These are phyloP conservation scores for Hydrotaea cyrtoneurina DNA, from an alignment of 2,888 invertebrate species.

Conservation along the genomic window DNA sequence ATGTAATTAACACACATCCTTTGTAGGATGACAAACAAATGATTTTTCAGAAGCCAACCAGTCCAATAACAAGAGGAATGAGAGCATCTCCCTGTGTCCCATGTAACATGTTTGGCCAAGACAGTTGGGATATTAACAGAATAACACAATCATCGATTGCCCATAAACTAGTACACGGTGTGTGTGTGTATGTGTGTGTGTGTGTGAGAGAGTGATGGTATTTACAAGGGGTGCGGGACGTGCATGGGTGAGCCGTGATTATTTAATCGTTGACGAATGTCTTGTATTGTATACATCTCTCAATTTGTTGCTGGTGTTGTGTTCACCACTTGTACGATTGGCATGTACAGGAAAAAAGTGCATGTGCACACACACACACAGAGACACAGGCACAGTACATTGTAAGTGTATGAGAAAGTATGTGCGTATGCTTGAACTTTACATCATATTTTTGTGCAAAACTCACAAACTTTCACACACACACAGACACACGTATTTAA, in stretches of 20 bases:
- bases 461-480: constrained; percentile 29
- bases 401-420: not conserved
- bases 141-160: not conserved
- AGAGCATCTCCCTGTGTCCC: not conserved
- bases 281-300: constrained; percentile 34
- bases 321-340: constrained; percentile 66
- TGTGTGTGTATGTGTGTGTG: not conserved
- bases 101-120: not conserved
- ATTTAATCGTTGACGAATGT: constrained; percentile 48
- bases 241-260: no score
- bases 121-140: not conserved
- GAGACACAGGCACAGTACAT: constrained; percentile 15
- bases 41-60: not conserved
- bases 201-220: constrained; percentile 49
- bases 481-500: not conserved
- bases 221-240: no score
- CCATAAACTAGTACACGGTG: not conserved
- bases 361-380: constrained; percentile 45
- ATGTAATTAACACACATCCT: not conserved
- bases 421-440: constrained; percentile 46
- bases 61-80: not conserved
- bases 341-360: constrained; percentile 67
- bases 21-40: not conserved
- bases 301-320: constrained; percentile 39
- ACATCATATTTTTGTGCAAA: constrained; percentile 52